Percentiles rank a stretch among this genome's conserved stretches.
These are phyloP conservation scores for Phaedon cochleariae DNA, from an alignment of 2,888 invertebrate genomes.

Conservation along the genomic window DNA sequence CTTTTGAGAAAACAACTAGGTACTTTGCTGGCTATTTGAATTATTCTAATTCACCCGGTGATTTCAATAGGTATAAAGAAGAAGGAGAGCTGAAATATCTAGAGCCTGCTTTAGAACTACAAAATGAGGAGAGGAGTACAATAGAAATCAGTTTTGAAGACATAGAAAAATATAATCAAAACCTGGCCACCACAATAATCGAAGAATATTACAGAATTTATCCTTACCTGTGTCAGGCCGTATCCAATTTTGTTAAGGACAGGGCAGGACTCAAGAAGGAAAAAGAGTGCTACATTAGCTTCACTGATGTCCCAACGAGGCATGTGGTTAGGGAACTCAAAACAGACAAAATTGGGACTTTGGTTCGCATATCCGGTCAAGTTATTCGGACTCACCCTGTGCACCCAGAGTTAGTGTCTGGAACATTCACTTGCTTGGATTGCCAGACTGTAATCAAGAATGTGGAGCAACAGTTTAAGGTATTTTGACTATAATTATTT, in stretches of 20 bases:
- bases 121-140: slow-evolving; percentile 90
- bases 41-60: too few relatives aligned
- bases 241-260: slow-evolving; percentile 89
- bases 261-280: slow-evolving; percentile 73
- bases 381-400: slow-evolving; percentile 98
- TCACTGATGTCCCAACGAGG: slow-evolving; percentile 89
- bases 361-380: slow-evolving; percentile 93
- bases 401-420: slow-evolving; percentile 90
- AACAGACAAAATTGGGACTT: slow-evolving; percentile 91
- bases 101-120: slow-evolving; percentile 80
- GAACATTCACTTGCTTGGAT: slow-evolving; percentile 93
- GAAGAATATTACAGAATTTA: slow-evolving; percentile 96
- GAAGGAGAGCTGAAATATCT: slow-evolving; percentile 89
- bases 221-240: slow-evolving; percentile 93
- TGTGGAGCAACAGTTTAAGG: slow-evolving; percentile 98
- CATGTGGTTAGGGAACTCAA: slow-evolving; percentile 93
- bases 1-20: too few relatives aligned
- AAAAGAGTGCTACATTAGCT: slow-evolving; percentile 94
- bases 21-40: too few relatives aligned
- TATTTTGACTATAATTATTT: slow-evolving; percentile 56
- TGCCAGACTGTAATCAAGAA: slow-evolving; percentile 94
- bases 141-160: slow-evolving; percentile 93
- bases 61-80: slow-evolving; percentile 74
- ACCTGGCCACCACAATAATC: slow-evolving; percentile 89
- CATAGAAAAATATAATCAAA: slow-evolving; percentile 93